These are phyloP conservation scores for Catostomus latipinnis DNA, from an alignment of 2,797 vertebrate species.

Conservation along the genomic window DNA sequence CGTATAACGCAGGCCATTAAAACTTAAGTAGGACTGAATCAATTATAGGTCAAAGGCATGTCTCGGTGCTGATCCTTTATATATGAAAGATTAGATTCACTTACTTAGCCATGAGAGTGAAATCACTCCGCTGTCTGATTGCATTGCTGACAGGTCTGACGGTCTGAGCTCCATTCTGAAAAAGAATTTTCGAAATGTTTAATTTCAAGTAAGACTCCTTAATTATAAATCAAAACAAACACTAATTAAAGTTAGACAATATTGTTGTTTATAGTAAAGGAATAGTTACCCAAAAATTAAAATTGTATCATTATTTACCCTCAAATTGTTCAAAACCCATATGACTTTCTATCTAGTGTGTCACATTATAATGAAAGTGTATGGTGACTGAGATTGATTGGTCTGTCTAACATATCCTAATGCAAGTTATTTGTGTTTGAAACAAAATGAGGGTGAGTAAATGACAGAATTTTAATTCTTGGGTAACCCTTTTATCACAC, in stretches of 20 bases:
- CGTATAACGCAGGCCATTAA: constrained; percentile 29
- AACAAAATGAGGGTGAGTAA: too few relatives aligned
- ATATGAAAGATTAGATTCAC: constrained; percentile 33
- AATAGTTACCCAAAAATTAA: too few relatives aligned
- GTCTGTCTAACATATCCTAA: too few relatives aligned
- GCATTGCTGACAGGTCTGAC: constrained; percentile 71
- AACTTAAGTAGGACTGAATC: constrained; percentile 43
- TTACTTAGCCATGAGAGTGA: constrained; percentile 84
- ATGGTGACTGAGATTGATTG: too few relatives aligned
- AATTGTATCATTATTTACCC: too few relatives aligned
- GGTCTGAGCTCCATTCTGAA: constrained; percentile 78
- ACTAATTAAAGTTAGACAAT: neutral
- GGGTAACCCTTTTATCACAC: neutral
- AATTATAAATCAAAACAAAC: too few relatives aligned
- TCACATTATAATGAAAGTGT: too few relatives aligned
- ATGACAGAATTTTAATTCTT: too few relatives aligned
- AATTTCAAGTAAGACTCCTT: too few relatives aligned
- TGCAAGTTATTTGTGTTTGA: too few relatives aligned
- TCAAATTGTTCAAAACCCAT: too few relatives aligned
- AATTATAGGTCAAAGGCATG: constrained; percentile 41
- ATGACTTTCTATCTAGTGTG: too few relatives aligned
- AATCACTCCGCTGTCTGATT: constrained; percentile 80
- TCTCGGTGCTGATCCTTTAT: constrained; percentile 15
- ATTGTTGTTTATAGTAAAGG: neutral
- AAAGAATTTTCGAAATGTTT: neutral